Percentiles rank a stretch among this genome's conserved stretches.
Evolutionary conservation across 2,888 invertebrate genomes (phyloP).

Genomic region (Eupeodes latifasciatus): DNA sequence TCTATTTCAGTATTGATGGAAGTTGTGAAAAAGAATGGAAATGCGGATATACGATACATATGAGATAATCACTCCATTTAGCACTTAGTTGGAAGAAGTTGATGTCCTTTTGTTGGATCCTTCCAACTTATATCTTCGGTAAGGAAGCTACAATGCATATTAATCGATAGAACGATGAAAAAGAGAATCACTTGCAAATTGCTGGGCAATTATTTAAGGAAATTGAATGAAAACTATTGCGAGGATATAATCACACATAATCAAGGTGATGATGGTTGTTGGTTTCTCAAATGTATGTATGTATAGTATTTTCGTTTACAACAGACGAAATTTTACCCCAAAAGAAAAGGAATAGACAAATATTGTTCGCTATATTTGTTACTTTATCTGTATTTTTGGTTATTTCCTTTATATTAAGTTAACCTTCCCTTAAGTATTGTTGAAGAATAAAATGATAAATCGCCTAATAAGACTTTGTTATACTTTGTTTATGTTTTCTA

Average conservation of each 20-base stretch:
- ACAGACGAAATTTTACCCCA: no score
- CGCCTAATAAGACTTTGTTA: no score
- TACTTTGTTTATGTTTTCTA: no score
- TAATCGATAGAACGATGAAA: conserved; percentile 36
- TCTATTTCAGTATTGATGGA: not conserved
- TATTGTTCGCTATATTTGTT: no score
- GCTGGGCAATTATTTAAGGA: conserved; percentile 74
- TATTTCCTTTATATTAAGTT: no score
- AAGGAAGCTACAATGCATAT: not conserved
- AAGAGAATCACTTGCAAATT: conserved; percentile 73
- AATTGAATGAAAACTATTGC: conserved; percentile 72
- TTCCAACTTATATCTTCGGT: conserved; percentile 19
- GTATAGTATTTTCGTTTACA: not conserved
- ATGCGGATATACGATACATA: conserved; percentile 29
- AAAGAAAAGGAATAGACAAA: no score
- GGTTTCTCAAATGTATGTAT: conserved; percentile 16
- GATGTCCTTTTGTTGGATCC: conserved; percentile 36
- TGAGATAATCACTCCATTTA: conserved; percentile 71
- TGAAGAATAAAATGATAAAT: no score
- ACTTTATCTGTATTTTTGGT: no score
- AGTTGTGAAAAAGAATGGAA: conserved; percentile 5
- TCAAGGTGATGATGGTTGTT: conserved; percentile 53
- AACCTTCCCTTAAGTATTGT: no score
- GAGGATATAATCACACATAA: conserved; percentile 66
- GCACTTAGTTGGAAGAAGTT: conserved; percentile 31